Evolutionary conservation across 2,113 vertebrate species (phyloP).

Genomic region (Saimiri boliviensis): DNA sequence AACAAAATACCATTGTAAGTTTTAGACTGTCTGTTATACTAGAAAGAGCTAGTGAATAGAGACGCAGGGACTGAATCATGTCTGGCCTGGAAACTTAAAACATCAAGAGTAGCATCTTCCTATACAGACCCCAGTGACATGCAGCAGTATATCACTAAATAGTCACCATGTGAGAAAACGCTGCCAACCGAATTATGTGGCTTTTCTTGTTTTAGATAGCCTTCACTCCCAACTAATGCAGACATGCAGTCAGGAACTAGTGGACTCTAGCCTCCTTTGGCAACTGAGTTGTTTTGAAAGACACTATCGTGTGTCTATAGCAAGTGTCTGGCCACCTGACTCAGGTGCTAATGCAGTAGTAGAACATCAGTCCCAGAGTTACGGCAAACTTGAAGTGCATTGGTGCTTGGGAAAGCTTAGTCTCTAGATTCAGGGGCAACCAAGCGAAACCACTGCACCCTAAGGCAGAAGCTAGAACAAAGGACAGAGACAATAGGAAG

Average conservation of each 20-base stretch:
- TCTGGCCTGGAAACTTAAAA: not conserved
- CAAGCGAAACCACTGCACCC: not conserved
- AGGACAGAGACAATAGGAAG: too few relatives aligned
- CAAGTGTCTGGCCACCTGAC: not conserved
- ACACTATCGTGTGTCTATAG: not conserved
- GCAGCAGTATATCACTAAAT: not conserved
- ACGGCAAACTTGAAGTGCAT: not conserved
- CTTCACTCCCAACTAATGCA: not conserved
- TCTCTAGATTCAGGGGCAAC: not conserved
- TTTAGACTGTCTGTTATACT: not conserved
- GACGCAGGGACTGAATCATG: not conserved
- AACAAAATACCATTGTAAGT: constrained; percentile 57
- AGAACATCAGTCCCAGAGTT: not conserved
- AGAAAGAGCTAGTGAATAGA: not conserved
- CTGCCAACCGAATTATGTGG: not conserved
- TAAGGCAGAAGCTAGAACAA: not conserved
- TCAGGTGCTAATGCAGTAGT: not conserved
- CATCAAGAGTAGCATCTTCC: not conserved
- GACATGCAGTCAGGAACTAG: not conserved
- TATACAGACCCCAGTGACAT: not conserved
- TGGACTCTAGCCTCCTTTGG: not conserved
- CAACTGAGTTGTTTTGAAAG: not conserved
- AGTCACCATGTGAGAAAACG: not conserved
- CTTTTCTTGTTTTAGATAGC: not conserved
- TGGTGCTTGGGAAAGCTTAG: not conserved